Percentiles rank a stretch among this genome's conserved stretches.
Conservation (phyloP, 2,888 invertebrate genomes). For the Amphipyra tragopoginis region DNA sequence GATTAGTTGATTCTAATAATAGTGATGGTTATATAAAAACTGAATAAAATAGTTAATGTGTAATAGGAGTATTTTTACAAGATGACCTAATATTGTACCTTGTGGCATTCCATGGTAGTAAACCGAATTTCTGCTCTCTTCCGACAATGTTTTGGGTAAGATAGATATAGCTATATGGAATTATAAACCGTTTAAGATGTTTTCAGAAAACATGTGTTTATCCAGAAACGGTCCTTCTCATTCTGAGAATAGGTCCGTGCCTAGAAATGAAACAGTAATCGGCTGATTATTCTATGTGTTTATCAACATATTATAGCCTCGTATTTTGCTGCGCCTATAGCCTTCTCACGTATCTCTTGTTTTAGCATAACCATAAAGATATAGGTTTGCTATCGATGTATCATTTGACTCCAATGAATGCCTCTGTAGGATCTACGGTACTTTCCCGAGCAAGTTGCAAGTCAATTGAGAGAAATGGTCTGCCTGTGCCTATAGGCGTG, state of each 20-base stretch:
- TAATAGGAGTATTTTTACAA: background rate
- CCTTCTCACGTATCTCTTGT: conserved; percentile 21
- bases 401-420: conserved; percentile 6
- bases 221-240: too few species aligned
- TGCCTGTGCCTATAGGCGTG: too few species aligned
- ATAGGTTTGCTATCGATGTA: conserved; percentile 15
- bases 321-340: conserved; percentile 9
- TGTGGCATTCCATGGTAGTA: conserved; percentile 7
- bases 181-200: too few species aligned
- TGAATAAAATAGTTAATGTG: too few species aligned
- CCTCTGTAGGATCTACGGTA: conserved; percentile 1
- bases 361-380: conserved; percentile 33
- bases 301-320: conserved; percentile 10
- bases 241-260: too few species aligned
- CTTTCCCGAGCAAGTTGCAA: conserved; percentile 14
- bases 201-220: too few species aligned
- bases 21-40: background rate
- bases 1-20: background rate
- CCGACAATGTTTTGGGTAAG: too few species aligned
- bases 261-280: too few species aligned
- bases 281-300: too few species aligned
- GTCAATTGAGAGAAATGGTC: too few species aligned
- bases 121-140: background rate
- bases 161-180: background rate
- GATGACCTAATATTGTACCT: conserved; percentile 3